A percentile compares a stretch with the other conserved stretches of the same genome.
phyloP scores from a whole-genome alignment of 2,888 invertebrate genomes.

The Sarcophaga carnaria region DNA sequence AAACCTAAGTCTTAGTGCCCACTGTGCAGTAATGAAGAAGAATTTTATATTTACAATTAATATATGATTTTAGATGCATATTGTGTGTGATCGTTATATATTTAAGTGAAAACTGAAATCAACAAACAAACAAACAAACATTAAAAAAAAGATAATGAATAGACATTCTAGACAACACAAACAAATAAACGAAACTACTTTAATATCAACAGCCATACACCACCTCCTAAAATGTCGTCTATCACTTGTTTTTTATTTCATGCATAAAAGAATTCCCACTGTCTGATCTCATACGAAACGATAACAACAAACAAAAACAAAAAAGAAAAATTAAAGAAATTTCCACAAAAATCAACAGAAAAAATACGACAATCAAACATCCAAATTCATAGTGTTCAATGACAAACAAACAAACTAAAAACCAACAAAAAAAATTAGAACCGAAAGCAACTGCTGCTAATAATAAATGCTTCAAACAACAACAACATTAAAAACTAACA shows the following conservation, averaged over 20 bases:
- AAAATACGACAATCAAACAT: not conserved
- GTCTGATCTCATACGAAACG: slow-evolving; percentile 59
- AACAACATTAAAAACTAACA: not conserved
- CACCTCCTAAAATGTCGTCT: slow-evolving; percentile 31
- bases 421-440: not conserved
- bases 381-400: slow-evolving; percentile 14
- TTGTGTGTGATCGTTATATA: slow-evolving; percentile 9
- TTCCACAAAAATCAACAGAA: not conserved
- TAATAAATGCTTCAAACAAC: slow-evolving; percentile 7
- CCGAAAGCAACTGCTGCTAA: slow-evolving; percentile 5
- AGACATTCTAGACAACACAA: slow-evolving; percentile 7
- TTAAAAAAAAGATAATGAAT: slow-evolving; percentile 42
- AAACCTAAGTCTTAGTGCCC: not conserved
- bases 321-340: not conserved
- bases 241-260: slow-evolving; percentile 28
- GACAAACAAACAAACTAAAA: slow-evolving; percentile 13
- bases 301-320: slow-evolving; percentile 3
- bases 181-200: slow-evolving; percentile 19
- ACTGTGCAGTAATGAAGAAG: slow-evolving; percentile 40
- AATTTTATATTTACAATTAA: not conserved
- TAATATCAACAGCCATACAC: slow-evolving; percentile 22
- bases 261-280: slow-evolving; percentile 57
- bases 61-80: slow-evolving; percentile 45
- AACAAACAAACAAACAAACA: not conserved
- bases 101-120: slow-evolving; percentile 42